Percentiles rank a stretch among this genome's conserved stretches.
Evolutionary conservation across 2,113 vertebrate genomes (phyloP).

Genomic region (Hydrolagus affinis): DNA sequence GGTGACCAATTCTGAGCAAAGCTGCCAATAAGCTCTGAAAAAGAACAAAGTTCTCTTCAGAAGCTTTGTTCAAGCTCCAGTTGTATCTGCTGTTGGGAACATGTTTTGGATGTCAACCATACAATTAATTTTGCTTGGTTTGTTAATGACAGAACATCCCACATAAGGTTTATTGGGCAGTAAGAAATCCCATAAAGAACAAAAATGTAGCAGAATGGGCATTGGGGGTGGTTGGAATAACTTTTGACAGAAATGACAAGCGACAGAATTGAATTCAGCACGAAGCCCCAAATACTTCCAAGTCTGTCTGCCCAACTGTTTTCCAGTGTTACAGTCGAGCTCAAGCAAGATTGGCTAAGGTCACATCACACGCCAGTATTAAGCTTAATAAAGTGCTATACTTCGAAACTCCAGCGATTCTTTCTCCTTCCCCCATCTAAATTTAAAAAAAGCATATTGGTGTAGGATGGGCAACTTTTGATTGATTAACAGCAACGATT

Average conservation of each 20-base stretch:
- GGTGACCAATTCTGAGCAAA: background rate
- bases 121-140: constrained; percentile 24
- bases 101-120: constrained; percentile 8
- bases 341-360: too few relatives aligned
- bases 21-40: constrained; percentile 3
- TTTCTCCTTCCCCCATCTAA: too few relatives aligned
- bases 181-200: background rate
- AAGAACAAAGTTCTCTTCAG: constrained; percentile 17
- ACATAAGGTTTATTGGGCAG: constrained; percentile 25
- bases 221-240: constrained; percentile 5
- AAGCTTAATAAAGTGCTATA: background rate
- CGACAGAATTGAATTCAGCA: background rate
- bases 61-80: constrained; percentile 10
- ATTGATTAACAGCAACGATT: too few relatives aligned
- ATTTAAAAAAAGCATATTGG: too few relatives aligned
- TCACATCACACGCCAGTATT: background rate
- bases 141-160: constrained; percentile 10
- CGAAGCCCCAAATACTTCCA: background rate
- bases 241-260: background rate
- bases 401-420: too few relatives aligned
- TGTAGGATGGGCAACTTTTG: too few relatives aligned
- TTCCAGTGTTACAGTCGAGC: background rate
- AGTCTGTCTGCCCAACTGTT: too few relatives aligned
- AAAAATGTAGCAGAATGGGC: background rate
- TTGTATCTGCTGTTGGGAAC: constrained; percentile 8